These are phyloP conservation scores for Pandemis cinnamomeana DNA, from an alignment of 2,888 invertebrate genomes.

Conservation along the genomic window DNA sequence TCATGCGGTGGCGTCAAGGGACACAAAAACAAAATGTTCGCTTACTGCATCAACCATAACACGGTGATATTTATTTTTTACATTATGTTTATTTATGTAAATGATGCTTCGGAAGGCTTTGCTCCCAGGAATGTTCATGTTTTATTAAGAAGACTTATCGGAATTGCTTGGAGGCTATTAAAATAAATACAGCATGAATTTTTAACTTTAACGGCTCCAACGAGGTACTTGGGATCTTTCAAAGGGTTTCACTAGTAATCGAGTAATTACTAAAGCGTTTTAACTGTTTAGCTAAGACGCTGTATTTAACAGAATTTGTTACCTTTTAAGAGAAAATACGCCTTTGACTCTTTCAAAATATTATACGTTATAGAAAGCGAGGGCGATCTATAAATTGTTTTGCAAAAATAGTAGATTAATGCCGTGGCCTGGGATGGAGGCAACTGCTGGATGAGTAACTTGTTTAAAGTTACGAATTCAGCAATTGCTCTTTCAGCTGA, in stretches of 20 bases:
- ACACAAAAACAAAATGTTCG: slow-evolving; percentile 4
- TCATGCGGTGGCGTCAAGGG: background rate
- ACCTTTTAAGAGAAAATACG: background rate
- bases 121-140: slow-evolving; percentile 36
- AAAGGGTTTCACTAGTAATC: slow-evolving; percentile 1
- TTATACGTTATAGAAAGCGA: too few relatives aligned
- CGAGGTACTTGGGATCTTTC: background rate
- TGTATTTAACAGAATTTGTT: background rate
- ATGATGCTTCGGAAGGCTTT: slow-evolving; percentile 21
- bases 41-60: background rate
- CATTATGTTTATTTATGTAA: slow-evolving; percentile 42
- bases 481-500: too few relatives aligned
- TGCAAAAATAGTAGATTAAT: too few relatives aligned
- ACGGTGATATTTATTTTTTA: slow-evolving; percentile 17
- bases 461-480: too few relatives aligned
- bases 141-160: slow-evolving; percentile 41
- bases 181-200: slow-evolving; percentile 38
- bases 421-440: too few relatives aligned
- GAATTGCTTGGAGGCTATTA: slow-evolving; percentile 41
- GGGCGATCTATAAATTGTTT: too few relatives aligned
- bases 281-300: background rate
- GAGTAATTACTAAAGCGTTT: background rate
- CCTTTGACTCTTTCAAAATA: background rate
- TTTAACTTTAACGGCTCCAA: slow-evolving; percentile 20
- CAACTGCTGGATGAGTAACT: too few relatives aligned